Evolutionary conservation across 1,140 invertebrate genomes (phyloP).

Genomic region (Temnothorax curvispinosus): DNA sequence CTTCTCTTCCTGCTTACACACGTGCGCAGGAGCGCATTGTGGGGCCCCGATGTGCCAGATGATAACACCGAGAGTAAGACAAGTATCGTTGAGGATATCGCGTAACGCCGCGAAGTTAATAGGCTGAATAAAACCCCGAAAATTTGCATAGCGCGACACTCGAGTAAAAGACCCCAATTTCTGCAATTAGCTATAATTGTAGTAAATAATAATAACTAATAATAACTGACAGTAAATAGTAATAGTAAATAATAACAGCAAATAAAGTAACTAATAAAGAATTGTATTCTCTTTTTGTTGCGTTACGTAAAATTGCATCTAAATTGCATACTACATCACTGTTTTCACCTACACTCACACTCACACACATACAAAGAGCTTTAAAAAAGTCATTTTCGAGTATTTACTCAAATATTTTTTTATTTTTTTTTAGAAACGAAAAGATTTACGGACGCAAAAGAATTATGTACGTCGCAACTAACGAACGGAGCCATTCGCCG

Average conservation of each 20-base stretch:
- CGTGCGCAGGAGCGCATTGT: slow-evolving; percentile 40
- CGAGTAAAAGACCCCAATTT: not conserved
- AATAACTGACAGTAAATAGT: not conserved
- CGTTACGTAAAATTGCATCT: not conserved
- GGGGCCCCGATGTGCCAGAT: slow-evolving; percentile 48
- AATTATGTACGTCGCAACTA: not conserved
- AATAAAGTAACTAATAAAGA: not conserved
- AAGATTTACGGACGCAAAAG: not conserved
- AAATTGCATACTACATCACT: not conserved
- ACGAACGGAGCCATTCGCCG: not conserved
- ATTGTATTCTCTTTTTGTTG: not conserved
- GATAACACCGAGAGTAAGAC: slow-evolving; percentile 52
- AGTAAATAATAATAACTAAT: not conserved
- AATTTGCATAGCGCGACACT: not conserved
- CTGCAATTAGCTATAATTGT: not conserved
- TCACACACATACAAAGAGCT: not conserved
- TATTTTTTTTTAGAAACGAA: not conserved
- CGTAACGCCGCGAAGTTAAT: slow-evolving; percentile 21
- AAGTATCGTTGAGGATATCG: slow-evolving; percentile 49
- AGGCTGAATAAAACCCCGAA: not conserved
- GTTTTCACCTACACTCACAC: not conserved
- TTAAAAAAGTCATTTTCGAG: not conserved
- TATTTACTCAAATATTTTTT: not conserved
- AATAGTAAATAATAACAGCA: not conserved
- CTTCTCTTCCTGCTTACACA: slow-evolving; percentile 51